Base-by-base conservation (phyloP, 2,888 invertebrate species). In the Schrankia costaestrigalis region DNA sequence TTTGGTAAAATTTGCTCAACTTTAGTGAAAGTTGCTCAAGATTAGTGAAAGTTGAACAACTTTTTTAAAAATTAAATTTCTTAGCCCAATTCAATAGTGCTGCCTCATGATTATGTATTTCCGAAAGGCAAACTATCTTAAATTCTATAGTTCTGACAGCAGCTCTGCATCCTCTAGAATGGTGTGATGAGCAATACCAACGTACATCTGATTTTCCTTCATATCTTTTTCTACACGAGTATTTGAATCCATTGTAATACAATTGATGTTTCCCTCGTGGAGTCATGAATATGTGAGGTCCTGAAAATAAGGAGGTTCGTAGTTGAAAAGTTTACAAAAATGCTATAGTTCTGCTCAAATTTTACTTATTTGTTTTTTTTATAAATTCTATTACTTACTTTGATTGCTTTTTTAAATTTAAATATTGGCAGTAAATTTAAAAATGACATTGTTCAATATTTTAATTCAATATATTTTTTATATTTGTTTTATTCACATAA, bases 161-260 rank as follows among this genome's bases (percentile, higher is more conserved):
- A 0, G 67, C 71, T 3, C 46, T 43, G 31, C 71, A 71, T 0
- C 58, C 58, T 15, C 51, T 57, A 15, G 56, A 58, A 15, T 58
- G 53, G 23, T 71, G 63, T 0, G 66, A 63, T 2, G 71, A 67
- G 14, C 73, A 72, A 12, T 54, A 54, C 70, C 71, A 72, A 11
- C 59, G 55, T 5, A 50, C 31, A 9, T 58, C 51, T 0, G 34
- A 21, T 10, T 47, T 52, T 1, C 43, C 45, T 26, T 43, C 46
- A 1, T 46, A 48, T 0, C 39, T 27, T 14, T 33, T 46, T 3
- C 50, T 32, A 7, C 44, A 41, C 0, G 55, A 50, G 33, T 50
- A 59, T 17, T 56, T 48, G 15, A 45, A 58, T 0, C 52, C 53
- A 3, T 49, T 44, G 30, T 54, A 47, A 11, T 42, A 44, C 0